Evolutionary conservation across 1,140 invertebrate genomes (phyloP).

Genomic region (Chymomyza costata): DNA sequence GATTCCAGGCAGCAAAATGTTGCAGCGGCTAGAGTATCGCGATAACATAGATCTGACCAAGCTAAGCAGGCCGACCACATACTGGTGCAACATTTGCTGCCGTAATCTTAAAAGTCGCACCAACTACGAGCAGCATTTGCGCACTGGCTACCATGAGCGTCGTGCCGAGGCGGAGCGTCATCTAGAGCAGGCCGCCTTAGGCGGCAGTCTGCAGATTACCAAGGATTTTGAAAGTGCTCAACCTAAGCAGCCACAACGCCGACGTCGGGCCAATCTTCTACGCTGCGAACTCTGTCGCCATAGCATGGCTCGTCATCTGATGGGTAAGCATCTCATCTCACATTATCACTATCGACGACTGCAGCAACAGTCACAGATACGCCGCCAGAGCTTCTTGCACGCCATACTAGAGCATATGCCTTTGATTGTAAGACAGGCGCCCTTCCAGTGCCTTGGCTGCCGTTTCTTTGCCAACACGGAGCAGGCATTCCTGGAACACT

Average conservation of each 20-base stretch:
- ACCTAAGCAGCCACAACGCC: neutral
- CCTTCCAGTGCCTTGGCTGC: slow-evolving; percentile 89
- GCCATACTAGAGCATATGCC: slow-evolving; percentile 85
- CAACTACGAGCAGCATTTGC: slow-evolving; percentile 85
- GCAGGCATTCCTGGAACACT: slow-evolving; percentile 84
- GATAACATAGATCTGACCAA: slow-evolving; percentile 77
- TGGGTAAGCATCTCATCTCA: slow-evolving; percentile 89
- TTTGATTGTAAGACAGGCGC: slow-evolving; percentile 85
- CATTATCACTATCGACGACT: slow-evolving; percentile 87
- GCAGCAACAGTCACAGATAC: slow-evolving; percentile 56
- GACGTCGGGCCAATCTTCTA: slow-evolving; percentile 78
- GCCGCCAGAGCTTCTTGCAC: slow-evolving; percentile 51
- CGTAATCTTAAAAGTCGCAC: slow-evolving; percentile 82
- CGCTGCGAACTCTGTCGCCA: slow-evolving; percentile 83
- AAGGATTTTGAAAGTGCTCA: slow-evolving; percentile 24
- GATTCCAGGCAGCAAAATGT: slow-evolving; percentile 80
- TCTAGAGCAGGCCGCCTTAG: slow-evolving; percentile 77
- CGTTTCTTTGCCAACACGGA: slow-evolving; percentile 89
- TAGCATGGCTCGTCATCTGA: slow-evolving; percentile 80
- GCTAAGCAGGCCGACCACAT: slow-evolving; percentile 76
- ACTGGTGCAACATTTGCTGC: slow-evolving; percentile 88
- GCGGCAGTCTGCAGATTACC: slow-evolving; percentile 22
- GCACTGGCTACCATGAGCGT: slow-evolving; percentile 83
- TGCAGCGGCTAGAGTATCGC: slow-evolving; percentile 57
- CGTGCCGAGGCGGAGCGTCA: slow-evolving; percentile 82